These are phyloP conservation scores for Salarias fasciatus DNA, from an alignment of 2,797 vertebrate species.

Conservation along the genomic window DNA sequence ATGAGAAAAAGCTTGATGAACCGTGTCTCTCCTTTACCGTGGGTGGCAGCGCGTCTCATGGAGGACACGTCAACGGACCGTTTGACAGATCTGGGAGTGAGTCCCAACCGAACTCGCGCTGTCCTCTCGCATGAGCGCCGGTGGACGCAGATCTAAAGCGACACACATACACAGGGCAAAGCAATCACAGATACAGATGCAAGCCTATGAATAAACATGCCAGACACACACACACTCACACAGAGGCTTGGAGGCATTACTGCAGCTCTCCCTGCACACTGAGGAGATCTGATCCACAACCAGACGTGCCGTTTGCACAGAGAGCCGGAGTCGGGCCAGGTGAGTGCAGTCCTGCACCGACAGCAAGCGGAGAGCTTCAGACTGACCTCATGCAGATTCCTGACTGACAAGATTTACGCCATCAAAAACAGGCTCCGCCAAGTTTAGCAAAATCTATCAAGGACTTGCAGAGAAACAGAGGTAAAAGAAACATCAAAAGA, in stretches of 20 bases:
- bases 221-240: conserved; percentile 11
- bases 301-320: conserved; percentile 50
- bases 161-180: conserved; percentile 50
- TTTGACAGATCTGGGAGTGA: conserved; percentile 65
- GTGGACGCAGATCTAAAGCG: conserved; percentile 45
- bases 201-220: conserved; percentile 16
- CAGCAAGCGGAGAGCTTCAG: conserved; percentile 34
- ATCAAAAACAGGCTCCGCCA: conserved; percentile 56
- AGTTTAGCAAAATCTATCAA: conserved; percentile 38
- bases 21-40: conserved; percentile 47
- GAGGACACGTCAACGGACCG: conserved; percentile 53
- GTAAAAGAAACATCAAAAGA: conserved; percentile 5
- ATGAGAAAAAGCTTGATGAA: conserved; percentile 39
- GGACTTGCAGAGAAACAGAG: neutral
- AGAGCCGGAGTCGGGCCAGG: conserved; percentile 65
- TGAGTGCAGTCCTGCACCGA: conserved; percentile 28
- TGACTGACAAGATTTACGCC: conserved; percentile 40
- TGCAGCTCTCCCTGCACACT: conserved; percentile 35
- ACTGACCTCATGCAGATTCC: conserved; percentile 39
- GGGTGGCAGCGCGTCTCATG: conserved; percentile 58
- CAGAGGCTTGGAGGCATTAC: conserved; percentile 26
- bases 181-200: conserved; percentile 42
- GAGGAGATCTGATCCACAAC: conserved; percentile 38
- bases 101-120: conserved; percentile 64
- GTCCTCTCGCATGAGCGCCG: conserved; percentile 59